Conservation (phyloP, 2,888 invertebrate genomes). For the Stictocephala bisonia region DNA sequence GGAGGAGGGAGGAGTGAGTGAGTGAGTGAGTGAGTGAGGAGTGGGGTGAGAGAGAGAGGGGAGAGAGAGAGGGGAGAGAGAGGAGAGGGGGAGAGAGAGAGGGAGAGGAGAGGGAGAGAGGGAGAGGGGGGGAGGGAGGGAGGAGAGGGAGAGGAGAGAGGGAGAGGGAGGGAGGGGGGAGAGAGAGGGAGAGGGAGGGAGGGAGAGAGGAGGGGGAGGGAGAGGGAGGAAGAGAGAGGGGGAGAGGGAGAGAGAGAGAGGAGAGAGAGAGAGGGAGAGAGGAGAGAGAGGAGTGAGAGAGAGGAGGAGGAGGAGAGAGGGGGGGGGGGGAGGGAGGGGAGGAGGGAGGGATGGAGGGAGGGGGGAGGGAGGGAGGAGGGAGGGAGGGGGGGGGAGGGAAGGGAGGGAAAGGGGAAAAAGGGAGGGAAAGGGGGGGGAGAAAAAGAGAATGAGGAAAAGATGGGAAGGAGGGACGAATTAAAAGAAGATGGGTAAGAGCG, state of each 20-base stretch:
- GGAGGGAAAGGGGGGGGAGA: neutral
- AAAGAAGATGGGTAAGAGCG: neutral
- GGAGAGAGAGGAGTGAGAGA: neutral
- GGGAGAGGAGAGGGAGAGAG: neutral
- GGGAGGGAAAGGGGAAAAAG: neutral
- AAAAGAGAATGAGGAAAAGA: slow-evolving; percentile 50
- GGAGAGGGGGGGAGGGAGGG: neutral
- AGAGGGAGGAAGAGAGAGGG: neutral
- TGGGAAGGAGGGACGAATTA: neutral
- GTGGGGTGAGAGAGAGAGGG: neutral
- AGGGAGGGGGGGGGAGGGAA: neutral
- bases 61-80: neutral
- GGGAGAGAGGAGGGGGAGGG: neutral
- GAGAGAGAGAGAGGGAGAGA: neutral
- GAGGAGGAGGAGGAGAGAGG: neutral
- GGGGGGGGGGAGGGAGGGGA: neutral
- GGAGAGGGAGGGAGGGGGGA: neutral
- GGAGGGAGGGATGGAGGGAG: too few relatives aligned
- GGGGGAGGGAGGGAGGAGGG: neutral
- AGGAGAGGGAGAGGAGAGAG: neutral
- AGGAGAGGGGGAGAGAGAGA: neutral
- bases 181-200: neutral
- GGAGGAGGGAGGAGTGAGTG: neutral
- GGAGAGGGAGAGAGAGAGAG: neutral
- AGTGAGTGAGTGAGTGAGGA: neutral